Percentiles rank a stretch among this genome's conserved stretches.
Conservation (phyloP, 1,140 invertebrate genomes). For the Drosophila biarmipes region DNA sequence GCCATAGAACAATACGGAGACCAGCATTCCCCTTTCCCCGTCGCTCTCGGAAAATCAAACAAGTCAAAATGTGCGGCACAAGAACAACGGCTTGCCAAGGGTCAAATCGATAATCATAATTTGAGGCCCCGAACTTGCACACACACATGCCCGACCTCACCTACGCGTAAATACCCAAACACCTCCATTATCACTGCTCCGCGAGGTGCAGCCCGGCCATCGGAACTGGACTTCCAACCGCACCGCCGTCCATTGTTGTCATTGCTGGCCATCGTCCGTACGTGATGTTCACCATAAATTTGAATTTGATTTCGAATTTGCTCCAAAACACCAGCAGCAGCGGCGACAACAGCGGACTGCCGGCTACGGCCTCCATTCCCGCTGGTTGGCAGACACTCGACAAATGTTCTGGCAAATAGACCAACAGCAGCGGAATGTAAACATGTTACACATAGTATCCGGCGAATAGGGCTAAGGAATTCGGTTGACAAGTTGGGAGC, state of each 20-base stretch:
- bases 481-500: neutral
- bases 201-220: constrained; percentile 26
- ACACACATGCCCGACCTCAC: constrained; percentile 48
- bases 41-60: constrained; percentile 65
- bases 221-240: constrained; percentile 37
- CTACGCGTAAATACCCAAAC: constrained; percentile 75
- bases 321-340: constrained; percentile 66
- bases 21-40: constrained; percentile 9
- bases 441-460: constrained; percentile 55
- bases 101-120: constrained; percentile 82
- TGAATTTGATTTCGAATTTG: constrained; percentile 82
- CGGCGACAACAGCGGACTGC: constrained; percentile 34
- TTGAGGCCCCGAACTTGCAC: constrained; percentile 46
- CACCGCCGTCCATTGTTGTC: constrained; percentile 47
- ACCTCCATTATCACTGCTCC: constrained; percentile 75
- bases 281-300: constrained; percentile 80
- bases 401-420: constrained; percentile 64
- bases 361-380: constrained; percentile 23
- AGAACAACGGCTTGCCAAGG: constrained; percentile 34
- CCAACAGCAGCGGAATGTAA: constrained; percentile 40
- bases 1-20: constrained; percentile 41
- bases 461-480: constrained; percentile 6
- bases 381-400: constrained; percentile 66
- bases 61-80: constrained; percentile 55
- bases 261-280: constrained; percentile 63